phyloP scores from a whole-genome alignment of 2,797 vertebrate species.

The Spondyliosoma cantharus region DNA sequence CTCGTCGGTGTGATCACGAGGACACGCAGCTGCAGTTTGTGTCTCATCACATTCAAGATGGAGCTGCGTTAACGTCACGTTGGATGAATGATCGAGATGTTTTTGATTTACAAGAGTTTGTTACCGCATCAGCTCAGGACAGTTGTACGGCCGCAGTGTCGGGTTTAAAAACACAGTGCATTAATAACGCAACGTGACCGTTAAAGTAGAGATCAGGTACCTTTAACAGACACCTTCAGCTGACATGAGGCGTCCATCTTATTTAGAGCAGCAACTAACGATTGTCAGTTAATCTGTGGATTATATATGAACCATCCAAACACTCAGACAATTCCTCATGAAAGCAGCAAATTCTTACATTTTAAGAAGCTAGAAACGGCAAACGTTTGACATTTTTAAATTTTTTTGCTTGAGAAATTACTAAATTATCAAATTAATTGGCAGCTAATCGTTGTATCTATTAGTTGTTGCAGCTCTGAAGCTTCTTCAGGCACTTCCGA shows the following conservation, averaged over 20 bases:
- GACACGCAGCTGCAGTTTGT: background rate
- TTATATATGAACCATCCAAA: too few species aligned
- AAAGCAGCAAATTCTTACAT: too few species aligned
- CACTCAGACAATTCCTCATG: too few species aligned
- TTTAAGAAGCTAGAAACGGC: too few species aligned
- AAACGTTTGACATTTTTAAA: too few species aligned
- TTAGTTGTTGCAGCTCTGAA: too few species aligned
- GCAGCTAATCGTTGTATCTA: too few species aligned
- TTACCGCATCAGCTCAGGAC: background rate
- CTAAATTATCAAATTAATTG: too few species aligned
- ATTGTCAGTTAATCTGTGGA: too few species aligned
- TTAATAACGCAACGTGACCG: background rate
- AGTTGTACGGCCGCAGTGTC: background rate
- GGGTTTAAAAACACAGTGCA: background rate
- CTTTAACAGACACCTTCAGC: too few species aligned
- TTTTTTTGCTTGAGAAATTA: too few species aligned
- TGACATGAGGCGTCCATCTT: background rate
- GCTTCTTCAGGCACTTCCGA: background rate
- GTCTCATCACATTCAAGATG: background rate
- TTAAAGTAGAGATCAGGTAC: background rate
- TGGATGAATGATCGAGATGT: background rate
- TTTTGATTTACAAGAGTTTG: background rate
- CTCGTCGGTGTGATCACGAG: background rate
- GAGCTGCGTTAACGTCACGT: background rate
- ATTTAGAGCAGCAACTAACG: too few species aligned